Percentiles rank a stretch among this genome's conserved stretches.
These are phyloP conservation scores for Catocala fraxini DNA, from an alignment of 2,888 invertebrate species.

Conservation along the genomic window DNA sequence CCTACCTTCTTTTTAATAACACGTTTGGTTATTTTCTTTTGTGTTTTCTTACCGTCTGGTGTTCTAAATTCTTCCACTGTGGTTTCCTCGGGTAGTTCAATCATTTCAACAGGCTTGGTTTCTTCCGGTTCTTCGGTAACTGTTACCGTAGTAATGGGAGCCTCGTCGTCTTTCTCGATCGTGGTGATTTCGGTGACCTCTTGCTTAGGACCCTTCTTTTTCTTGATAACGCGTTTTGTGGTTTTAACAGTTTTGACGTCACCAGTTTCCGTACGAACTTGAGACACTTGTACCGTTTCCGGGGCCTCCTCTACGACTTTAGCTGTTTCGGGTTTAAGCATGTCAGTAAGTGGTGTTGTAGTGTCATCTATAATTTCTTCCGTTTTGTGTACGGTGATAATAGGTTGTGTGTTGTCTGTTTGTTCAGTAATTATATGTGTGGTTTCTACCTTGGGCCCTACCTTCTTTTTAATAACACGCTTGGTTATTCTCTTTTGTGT, in stretches of 20 bases:
- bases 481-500: too few species aligned
- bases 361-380: constrained; percentile 5
- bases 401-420: too few species aligned
- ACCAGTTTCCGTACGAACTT: constrained; percentile 37
- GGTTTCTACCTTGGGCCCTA: too few species aligned
- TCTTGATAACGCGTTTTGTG: constrained; percentile 56
- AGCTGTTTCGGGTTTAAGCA: constrained; percentile 38
- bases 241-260: constrained; percentile 52
- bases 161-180: constrained; percentile 41
- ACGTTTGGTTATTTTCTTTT: constrained; percentile 55
- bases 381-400: too few species aligned
- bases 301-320: constrained; percentile 47
- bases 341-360: constrained; percentile 33
- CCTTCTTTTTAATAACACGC: too few species aligned
- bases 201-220: constrained; percentile 50
- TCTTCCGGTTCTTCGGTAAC: constrained; percentile 15
- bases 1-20: constrained; percentile 53
- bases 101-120: constrained; percentile 48
- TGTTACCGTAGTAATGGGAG: constrained; percentile 41
- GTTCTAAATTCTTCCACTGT: constrained; percentile 55
- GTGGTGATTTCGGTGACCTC: constrained; percentile 52
- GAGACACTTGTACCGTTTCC: constrained; percentile 21
- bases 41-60: constrained; percentile 57
- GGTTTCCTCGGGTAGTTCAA: constrained; percentile 63
- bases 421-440: too few species aligned